A percentile compares a stretch with the other conserved stretches of the same genome.
Evolutionary conservation across 2,797 vertebrate species (phyloP).

Genomic region (Morelia viridis): DNA sequence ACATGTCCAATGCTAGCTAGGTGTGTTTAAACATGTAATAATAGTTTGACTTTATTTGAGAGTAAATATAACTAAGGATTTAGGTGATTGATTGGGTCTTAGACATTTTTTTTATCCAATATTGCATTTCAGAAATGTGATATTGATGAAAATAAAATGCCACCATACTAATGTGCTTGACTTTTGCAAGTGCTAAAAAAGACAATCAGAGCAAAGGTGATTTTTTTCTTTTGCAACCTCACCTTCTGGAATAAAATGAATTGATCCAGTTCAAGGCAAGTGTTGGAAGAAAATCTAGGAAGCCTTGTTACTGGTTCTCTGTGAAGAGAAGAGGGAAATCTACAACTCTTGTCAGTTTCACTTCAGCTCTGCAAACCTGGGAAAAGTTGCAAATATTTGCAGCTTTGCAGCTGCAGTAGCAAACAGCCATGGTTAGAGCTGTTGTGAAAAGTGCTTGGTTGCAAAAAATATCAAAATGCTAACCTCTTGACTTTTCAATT

Average conservation of each 20-base stretch:
- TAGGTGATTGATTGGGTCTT: not conserved
- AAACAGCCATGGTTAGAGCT: not conserved
- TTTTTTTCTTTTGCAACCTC: not conserved
- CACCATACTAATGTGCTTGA: not conserved
- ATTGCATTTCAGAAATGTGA: not conserved
- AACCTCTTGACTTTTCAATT: not conserved
- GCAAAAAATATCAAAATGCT: not conserved
- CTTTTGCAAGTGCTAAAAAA: not conserved
- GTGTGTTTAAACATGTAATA: not conserved
- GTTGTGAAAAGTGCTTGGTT: not conserved
- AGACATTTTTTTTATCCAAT: fast-evolving
- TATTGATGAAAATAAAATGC: not conserved
- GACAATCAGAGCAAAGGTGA: not conserved
- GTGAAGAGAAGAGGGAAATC: not conserved
- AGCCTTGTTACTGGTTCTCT: not conserved
- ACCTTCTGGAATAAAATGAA: not conserved
- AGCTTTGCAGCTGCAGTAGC: not conserved
- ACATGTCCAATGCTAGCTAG: not conserved
- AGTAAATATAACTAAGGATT: not conserved
- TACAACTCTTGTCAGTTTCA: not conserved
- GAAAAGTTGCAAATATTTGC: fast-evolving
- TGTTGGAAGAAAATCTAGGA: not conserved
- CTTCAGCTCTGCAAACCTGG: not conserved
- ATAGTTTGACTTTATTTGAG: not conserved
- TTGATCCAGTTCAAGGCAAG: not conserved